Base-by-base conservation (phyloP, 37 sponge, comb jelly and placozoan species). In the Halichondria panicea region DNA sequence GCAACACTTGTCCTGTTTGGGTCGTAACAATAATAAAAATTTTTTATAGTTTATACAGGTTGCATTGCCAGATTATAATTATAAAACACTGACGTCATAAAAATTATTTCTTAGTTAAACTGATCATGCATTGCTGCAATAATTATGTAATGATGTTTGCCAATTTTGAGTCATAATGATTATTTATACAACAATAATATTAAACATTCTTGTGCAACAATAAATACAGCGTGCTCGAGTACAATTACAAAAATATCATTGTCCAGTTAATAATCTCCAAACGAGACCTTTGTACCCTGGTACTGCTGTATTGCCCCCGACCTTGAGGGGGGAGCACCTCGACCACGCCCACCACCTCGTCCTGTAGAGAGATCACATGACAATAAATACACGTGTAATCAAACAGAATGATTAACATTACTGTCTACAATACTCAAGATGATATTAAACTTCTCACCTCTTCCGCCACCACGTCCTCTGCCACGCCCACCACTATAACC, bases 261-360 rank as follows among this genome's bases (percentile, higher is more conserved):
- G 15, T 48, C 52, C 11, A 18, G 52, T 18, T 48, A 48, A 48
- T 48, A 48, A 48, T 11, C 52, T 48, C 52, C 85, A 67, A 91
- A 91, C 4, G 86, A 71, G 58, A 91, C 74, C 65, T 86, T 91
- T 35, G 66, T 72, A 3, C 92, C 92, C 45, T 55, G 73, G 43
- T 79, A 91, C 31, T 82, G 80, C 59, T 91, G 92, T 56, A 91
- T 86, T 42, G 76, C 58, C 4, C 92, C 92, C 24, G 41, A 70
- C 25, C 40, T 72, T 3, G 59, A 25, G 2, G 83, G 71, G 9
- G 28, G 44, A 5, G 44, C 68, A 55, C 54, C 55, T 8, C 38
- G 21, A 21, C 66, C 41, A 7, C 90, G 81, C 9, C 90, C 77
- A 63, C 70, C 43, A 12, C 52, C 79, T 12, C n/a, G n/a, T n/a